A percentile compares a stretch with the other conserved stretches of the same genome.
Conservation (phyloP, 2,888 invertebrate species). For the Tromatobia lineatoria region DNA sequence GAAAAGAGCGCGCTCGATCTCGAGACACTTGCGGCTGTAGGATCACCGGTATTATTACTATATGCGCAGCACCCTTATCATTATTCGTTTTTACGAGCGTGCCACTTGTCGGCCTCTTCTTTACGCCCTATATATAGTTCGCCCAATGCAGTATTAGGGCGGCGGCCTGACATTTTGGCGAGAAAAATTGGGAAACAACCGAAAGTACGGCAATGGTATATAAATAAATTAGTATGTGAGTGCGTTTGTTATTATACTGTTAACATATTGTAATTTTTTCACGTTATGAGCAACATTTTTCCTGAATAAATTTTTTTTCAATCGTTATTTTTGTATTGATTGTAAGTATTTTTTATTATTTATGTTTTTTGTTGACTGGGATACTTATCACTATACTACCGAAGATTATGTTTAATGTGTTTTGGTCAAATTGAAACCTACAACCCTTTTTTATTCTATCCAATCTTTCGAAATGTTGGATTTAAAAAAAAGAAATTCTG, state of each 20-base stretch:
- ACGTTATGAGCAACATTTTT: neutral
- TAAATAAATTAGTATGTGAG: neutral
- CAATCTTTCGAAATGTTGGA: too few relatives aligned
- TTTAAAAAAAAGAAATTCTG: too few relatives aligned
- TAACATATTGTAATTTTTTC: neutral
- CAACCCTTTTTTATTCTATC: too few relatives aligned
- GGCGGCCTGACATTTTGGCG: neutral
- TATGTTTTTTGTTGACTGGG: too few relatives aligned
- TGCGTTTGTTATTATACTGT: neutral
- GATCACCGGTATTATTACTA: neutral
- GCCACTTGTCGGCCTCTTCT: neutral
- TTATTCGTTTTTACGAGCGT: constrained; percentile 17
- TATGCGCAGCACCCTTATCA: constrained; percentile 9
- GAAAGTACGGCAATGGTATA: neutral
- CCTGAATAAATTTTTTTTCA: too few relatives aligned
- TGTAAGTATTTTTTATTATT: too few relatives aligned
- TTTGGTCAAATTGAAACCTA: too few relatives aligned
- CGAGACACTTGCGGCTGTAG: constrained; percentile 7
- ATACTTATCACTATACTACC: too few relatives aligned
- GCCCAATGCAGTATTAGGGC: neutral
- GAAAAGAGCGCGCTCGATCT: neutral
- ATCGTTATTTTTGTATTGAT: too few relatives aligned
- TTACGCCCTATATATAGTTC: neutral
- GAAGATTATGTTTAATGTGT: too few relatives aligned
- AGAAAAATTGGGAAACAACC: neutral